phyloP scores from a whole-genome alignment of 2,113 vertebrate species.

The Hypanus sabinus region DNA sequence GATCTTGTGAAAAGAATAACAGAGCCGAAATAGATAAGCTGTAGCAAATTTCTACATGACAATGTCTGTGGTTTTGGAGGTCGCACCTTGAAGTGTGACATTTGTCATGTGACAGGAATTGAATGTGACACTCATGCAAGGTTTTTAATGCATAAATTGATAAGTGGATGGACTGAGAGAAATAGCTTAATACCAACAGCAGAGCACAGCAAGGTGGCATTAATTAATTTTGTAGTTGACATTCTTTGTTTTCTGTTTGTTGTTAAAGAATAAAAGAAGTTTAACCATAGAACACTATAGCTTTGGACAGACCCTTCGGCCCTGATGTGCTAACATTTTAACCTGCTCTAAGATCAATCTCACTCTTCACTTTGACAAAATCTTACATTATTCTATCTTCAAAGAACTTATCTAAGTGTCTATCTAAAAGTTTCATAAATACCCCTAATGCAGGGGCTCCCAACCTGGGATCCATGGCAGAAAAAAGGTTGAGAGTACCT shows the following conservation, averaged over 20 bases:
- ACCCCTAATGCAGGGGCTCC: no score
- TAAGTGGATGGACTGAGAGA: background rate
- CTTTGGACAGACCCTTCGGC: no score
- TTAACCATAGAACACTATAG: background rate
- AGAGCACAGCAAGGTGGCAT: background rate
- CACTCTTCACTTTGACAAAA: no score
- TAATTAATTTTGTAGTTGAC: background rate
- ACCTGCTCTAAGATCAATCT: no score
- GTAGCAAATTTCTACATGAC: background rate
- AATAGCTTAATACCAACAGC: background rate
- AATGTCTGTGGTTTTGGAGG: background rate
- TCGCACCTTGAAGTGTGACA: background rate
- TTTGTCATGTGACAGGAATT: background rate
- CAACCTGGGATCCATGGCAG: no score
- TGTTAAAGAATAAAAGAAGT: background rate
- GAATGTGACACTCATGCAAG: background rate
- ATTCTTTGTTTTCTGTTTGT: background rate
- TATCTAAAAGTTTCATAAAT: no score
- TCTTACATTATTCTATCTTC: no score
- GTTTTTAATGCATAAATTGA: background rate
- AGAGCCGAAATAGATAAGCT: background rate
- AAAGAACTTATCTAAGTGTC: no score
- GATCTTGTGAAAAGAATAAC: background rate
- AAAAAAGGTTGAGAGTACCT: no score
- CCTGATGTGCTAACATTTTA: no score